Percentiles rank a stretch among this genome's conserved stretches.
Evolutionary conservation across 2,113 vertebrate genomes (phyloP).

Genomic region (Microcebus jonahi): DNA sequence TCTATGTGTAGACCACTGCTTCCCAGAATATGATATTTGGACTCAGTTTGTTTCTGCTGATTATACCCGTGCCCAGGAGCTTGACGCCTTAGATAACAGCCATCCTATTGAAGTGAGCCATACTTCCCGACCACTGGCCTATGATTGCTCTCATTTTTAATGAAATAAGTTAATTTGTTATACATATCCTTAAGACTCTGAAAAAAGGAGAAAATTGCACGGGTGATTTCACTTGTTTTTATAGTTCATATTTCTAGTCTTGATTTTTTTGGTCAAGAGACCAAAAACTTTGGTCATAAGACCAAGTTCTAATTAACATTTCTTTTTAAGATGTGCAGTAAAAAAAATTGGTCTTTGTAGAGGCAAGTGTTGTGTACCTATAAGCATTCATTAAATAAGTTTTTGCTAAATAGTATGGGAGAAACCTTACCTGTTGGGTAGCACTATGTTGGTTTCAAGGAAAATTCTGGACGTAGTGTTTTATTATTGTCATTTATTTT

Average conservation of each 20-base stretch:
- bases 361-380: background rate
- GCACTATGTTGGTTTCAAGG: background rate
- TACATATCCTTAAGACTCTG: background rate
- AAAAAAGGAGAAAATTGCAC: background rate
- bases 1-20: slow-evolving; percentile 98
- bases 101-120: slow-evolving; percentile 95
- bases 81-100: slow-evolving; percentile 98
- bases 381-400: background rate
- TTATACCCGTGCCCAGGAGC: slow-evolving; percentile 97
- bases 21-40: slow-evolving; percentile 99
- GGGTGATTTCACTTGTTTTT: slow-evolving; percentile 16
- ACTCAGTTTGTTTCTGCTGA: slow-evolving; percentile 99
- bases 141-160: background rate
- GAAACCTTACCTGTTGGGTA: background rate
- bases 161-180: slow-evolving; percentile 15
- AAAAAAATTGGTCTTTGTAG: slow-evolving; percentile 40
- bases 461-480: slow-evolving; percentile 20
- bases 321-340: slow-evolving; percentile 6
- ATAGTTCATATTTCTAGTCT: slow-evolving; percentile 16
- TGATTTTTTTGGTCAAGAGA: background rate
- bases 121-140: background rate
- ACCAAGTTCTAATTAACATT: slow-evolving; percentile 39
- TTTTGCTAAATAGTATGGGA: background rate
- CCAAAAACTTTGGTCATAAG: background rate
- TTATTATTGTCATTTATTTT: background rate